Evolutionary conservation across 1,140 invertebrate genomes (phyloP), one percentile per base, ranked within the genome.

Genomic region (Leptonema lineaticorne): DNA sequence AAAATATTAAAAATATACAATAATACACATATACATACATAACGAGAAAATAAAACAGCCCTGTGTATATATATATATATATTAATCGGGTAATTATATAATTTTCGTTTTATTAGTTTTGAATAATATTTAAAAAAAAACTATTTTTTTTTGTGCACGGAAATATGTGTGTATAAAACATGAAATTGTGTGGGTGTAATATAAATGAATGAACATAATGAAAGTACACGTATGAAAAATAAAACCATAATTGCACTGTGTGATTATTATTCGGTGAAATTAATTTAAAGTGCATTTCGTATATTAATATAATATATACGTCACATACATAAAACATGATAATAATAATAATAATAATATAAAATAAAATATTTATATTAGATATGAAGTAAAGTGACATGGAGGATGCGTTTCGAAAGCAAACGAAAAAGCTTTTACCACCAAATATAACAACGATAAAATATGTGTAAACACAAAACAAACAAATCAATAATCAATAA

Each of bases 331-430:
- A 33, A 6, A 33, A 33, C 9, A 41, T n/a, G 37, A 41, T 41
- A 24, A 20, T 53, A 27, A 53, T 18, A 24, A 20, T 53, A 27
- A 53, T 18, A 20, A 53, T 53, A 18, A 22, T 18, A 27, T 24
- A 59, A 30, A 53, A 53, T 5, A 22, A 24, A 53, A 48, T 6
- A 16, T 48, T 53, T 53, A n/a, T n/a, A 33, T 59, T 28, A 22
- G 48, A 53, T 27, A 57, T 53, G 50, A 53, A 53, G 50, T 29
- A 29, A 50, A 26, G 30, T 64, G 30, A 45, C 45, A 64, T 53
- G 62, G 14, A 50, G 26, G 29, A 64, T 64, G 62, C 62, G 50
- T 26, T 64, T n/a, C 22, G 62, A 64, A 64, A 64, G 62, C 62
- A 64, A 63, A 63, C 41, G 20, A 46, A 50, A 62, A 24, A 46